Evolutionary conservation across 2,113 vertebrate genomes (phyloP).

Genomic region (Heterocephalus glaber): DNA sequence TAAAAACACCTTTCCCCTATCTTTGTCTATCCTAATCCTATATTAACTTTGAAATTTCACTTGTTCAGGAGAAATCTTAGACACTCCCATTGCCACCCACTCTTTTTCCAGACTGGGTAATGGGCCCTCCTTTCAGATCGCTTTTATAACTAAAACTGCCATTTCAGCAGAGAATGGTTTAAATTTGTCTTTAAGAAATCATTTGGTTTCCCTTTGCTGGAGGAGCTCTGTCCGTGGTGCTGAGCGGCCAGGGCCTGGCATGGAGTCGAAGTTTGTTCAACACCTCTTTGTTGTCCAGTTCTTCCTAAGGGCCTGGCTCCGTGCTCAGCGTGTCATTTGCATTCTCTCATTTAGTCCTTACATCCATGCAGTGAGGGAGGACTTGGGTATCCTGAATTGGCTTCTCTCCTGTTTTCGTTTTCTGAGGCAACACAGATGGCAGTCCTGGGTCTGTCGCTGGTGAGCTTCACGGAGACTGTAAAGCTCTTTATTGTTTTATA

Average conservation of each 20-base stretch:
- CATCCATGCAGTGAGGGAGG: not conserved
- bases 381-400: not conserved
- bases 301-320: not conserved
- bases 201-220: rapidly evolving
- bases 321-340: not conserved
- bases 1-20: not conserved
- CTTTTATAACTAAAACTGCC: not conserved
- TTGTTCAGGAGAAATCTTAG: not conserved
- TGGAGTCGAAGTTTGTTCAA: not conserved
- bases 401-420: not conserved
- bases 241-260: not conserved
- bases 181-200: not conserved
- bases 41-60: not conserved
- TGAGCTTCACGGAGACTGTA: not conserved
- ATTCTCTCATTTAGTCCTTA: rapidly evolving
- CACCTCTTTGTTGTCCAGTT: rapidly evolving
- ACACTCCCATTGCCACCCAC: not conserved
- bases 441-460: not conserved
- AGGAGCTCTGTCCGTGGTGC: not conserved
- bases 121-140: not conserved
- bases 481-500: not conserved
- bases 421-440: slow-evolving; percentile 63
- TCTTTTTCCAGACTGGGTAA: not conserved
- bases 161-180: not conserved
- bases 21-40: not conserved